Evolutionary conservation across 2,797 vertebrate species (phyloP).

Genomic region (Valencia hispanica): DNA sequence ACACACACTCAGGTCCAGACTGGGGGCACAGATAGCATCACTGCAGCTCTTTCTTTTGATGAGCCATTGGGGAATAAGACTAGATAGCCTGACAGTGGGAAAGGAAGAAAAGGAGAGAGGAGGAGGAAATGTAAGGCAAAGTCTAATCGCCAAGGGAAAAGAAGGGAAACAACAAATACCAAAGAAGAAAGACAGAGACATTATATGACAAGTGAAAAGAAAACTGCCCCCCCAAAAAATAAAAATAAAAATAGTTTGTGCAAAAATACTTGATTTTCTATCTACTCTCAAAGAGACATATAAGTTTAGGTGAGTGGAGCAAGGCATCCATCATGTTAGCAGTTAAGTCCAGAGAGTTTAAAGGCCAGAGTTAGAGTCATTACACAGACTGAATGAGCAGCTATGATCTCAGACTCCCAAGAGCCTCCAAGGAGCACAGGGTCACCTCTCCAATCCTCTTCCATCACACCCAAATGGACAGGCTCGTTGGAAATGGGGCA

Average conservation of each 20-base stretch:
- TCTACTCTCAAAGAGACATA: conserved; percentile 10
- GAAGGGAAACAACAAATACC: conserved; percentile 22
- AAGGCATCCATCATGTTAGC: conserved; percentile 47
- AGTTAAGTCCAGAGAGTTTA: conserved; percentile 43
- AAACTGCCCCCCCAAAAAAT: no score
- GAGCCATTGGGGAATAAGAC: conserved; percentile 53
- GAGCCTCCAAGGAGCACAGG: conserved; percentile 51
- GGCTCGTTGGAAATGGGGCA: conserved; percentile 65
- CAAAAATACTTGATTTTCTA: neutral
- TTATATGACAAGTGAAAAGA: conserved; percentile 6
- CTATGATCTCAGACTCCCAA: conserved; percentile 62
- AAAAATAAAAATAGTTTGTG: neutral
- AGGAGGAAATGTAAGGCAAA: conserved; percentile 24
- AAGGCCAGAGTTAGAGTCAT: conserved; percentile 56
- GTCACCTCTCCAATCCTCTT: conserved; percentile 65
- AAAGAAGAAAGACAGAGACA: conserved; percentile 16
- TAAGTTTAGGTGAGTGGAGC: conserved; percentile 13
- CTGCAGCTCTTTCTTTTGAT: conserved; percentile 66
- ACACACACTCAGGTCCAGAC: conserved; percentile 47
- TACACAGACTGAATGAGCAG: conserved; percentile 53
- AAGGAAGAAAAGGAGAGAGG: conserved; percentile 19
- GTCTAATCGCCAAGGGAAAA: conserved; percentile 17
- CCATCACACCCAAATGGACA: conserved; percentile 71
- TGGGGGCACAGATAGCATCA: conserved; percentile 64
- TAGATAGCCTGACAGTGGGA: conserved; percentile 44